A percentile compares a stretch with the other conserved stretches of the same genome.
Evolutionary conservation across 2,113 vertebrate genomes (phyloP).

Genomic region (Microtus montanus): DNA sequence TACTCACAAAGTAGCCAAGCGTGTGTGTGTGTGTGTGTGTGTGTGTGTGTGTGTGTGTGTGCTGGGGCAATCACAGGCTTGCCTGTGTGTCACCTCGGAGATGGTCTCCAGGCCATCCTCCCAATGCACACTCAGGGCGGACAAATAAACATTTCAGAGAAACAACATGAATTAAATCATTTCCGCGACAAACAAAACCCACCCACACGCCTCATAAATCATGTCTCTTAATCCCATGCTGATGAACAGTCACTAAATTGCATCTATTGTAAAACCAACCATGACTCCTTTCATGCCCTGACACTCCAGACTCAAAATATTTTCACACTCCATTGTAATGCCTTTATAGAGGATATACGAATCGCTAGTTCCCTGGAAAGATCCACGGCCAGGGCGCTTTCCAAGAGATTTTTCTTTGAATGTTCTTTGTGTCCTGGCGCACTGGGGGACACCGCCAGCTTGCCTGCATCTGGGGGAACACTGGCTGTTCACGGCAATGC

Average conservation of each 20-base stretch:
- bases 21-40: not conserved
- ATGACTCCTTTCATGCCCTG: conserved; percentile 59
- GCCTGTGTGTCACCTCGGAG: conserved; percentile 8
- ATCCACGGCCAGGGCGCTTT: conserved; percentile 65
- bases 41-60: not conserved
- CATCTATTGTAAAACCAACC: conserved; percentile 47
- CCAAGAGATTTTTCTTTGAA: conserved; percentile 73
- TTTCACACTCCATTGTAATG: conserved; percentile 66
- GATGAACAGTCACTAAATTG: conserved; percentile 50
- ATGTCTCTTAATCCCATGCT: conserved; percentile 55
- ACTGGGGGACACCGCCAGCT: conserved; percentile 51
- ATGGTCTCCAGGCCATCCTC: conserved; percentile 55
- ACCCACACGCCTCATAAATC: conserved; percentile 63
- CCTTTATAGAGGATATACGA: conserved; percentile 64
- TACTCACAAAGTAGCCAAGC: conserved; percentile 13
- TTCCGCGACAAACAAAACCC: conserved; percentile 67
- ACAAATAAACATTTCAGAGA: conserved; percentile 60
- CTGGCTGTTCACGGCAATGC: conserved; percentile 12
- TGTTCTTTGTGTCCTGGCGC: conserved; percentile 80
- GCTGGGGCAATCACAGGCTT: not conserved
- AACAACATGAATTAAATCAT: conserved; percentile 63
- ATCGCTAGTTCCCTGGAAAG: conserved; percentile 75
- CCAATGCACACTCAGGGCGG: not conserved
- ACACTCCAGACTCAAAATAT: conserved; percentile 70
- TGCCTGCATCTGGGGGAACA: conserved; percentile 50